Evolutionary conservation across 2,888 invertebrate genomes (phyloP).

Genomic region (Diogma glabrata): DNA sequence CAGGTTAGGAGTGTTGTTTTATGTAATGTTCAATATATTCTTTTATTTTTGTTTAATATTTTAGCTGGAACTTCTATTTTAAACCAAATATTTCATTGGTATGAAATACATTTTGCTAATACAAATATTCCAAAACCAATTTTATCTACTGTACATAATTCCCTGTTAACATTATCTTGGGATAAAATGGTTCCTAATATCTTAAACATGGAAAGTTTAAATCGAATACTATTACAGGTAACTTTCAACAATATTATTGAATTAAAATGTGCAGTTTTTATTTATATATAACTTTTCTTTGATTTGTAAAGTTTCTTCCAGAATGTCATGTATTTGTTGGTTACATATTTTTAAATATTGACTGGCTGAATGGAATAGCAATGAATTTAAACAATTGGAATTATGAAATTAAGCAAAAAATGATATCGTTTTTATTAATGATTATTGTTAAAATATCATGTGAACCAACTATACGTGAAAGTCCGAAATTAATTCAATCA

Average conservation of each 20-base stretch:
- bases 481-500: conserved; percentile 27
- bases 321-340: conserved; percentile 61
- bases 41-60: not conserved
- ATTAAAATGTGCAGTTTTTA: not conserved
- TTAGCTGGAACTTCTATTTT: conserved; percentile 35
- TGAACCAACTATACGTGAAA: conserved; percentile 56
- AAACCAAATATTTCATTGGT: conserved; percentile 57
- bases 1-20: conserved; percentile 28
- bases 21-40: not conserved
- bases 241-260: conserved; percentile 36
- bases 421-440: conserved; percentile 52
- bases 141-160: conserved; percentile 50
- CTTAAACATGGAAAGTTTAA: conserved; percentile 45
- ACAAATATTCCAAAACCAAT: conserved; percentile 52
- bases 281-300: not conserved
- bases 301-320: conserved; percentile 46
- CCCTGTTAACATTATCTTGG: conserved; percentile 57
- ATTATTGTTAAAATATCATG: conserved; percentile 60
- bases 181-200: conserved; percentile 54
- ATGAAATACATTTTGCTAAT: conserved; percentile 53
- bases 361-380: conserved; percentile 51
- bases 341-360: conserved; percentile 52
- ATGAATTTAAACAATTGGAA: conserved; percentile 33
- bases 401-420: conserved; percentile 35
- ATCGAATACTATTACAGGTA: conserved; percentile 48